A percentile compares a stretch with the other conserved stretches of the same genome.
Conservation (phyloP, 2,797 vertebrate genomes). For the Scyliorhinus canicula region DNA sequence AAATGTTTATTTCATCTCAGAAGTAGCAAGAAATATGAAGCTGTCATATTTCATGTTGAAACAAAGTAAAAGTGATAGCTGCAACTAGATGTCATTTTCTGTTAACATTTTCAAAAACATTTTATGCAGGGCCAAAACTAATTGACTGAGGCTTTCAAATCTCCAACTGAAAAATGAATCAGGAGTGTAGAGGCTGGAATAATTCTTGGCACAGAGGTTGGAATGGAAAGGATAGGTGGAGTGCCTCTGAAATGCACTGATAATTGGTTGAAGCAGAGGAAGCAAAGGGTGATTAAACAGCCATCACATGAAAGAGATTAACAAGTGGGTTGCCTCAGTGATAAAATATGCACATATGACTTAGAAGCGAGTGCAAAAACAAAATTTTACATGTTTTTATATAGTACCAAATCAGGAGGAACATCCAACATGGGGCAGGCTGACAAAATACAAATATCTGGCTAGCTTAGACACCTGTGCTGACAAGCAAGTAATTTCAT, state of each 20-base stretch:
- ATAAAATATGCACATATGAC: not conserved
- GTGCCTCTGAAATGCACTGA: not conserved
- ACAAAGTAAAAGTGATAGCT: not conserved
- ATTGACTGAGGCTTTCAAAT: not conserved
- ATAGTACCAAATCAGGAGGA: not conserved
- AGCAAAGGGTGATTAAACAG: not conserved
- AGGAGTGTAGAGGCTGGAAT: not conserved
- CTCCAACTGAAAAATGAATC: not conserved
- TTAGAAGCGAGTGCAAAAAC: not conserved
- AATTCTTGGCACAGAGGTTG: not conserved
- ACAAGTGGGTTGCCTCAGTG: not conserved
- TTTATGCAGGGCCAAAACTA: not conserved
- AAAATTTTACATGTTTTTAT: not conserved
- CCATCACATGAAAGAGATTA: not conserved
- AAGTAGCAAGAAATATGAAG: not conserved
- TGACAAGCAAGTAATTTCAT: not conserved
- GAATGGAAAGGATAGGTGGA: not conserved
- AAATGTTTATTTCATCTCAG: not conserved
- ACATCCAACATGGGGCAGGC: not conserved
- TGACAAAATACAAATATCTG: not conserved
- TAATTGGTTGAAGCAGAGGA: not conserved
- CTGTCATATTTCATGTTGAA: not conserved
- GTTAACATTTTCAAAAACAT: not conserved
- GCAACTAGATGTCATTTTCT: not conserved
- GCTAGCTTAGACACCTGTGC: not conserved